phyloP scores from a whole-genome alignment of 1,140 invertebrate genomes.

The Xylocopa sonorina region DNA sequence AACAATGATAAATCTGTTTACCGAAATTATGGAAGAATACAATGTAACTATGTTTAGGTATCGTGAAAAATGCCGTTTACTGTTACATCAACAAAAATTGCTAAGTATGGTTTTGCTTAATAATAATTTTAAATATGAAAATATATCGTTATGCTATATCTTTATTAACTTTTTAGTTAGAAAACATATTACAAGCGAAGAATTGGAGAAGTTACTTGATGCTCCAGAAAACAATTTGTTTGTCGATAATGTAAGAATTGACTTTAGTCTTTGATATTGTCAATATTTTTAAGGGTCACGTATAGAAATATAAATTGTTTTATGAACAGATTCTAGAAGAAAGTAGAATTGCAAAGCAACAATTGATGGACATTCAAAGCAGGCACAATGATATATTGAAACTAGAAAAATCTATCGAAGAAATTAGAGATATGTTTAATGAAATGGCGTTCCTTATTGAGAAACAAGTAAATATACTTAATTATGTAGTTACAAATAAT shows the following conservation, averaged over 20 bases:
- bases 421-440: slow-evolving; percentile 92
- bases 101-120: slow-evolving; percentile 85
- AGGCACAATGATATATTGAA: slow-evolving; percentile 92
- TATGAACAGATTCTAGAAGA: slow-evolving; percentile 89
- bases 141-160: not conserved
- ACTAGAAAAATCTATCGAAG: slow-evolving; percentile 90
- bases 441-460: slow-evolving; percentile 90
- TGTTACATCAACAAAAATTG: slow-evolving; percentile 89
- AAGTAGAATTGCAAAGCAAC: slow-evolving; percentile 89
- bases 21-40: slow-evolving; percentile 88
- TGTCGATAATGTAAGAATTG: slow-evolving; percentile 84
- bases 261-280: slow-evolving; percentile 21
- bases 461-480: slow-evolving; percentile 83
- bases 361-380: slow-evolving; percentile 91
- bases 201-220: slow-evolving; percentile 82
- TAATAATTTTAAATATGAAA: too few species aligned
- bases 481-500: not conserved
- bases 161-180: slow-evolving; percentile 79
- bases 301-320: slow-evolving; percentile 41
- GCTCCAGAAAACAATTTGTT: slow-evolving; percentile 83
- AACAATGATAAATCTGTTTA: slow-evolving; percentile 78
- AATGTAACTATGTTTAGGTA: slow-evolving; percentile 88
- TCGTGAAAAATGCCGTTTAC: slow-evolving; percentile 87
- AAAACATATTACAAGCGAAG: slow-evolving; percentile 82
- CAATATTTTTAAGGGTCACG: slow-evolving; percentile 18